phyloP scores from a whole-genome alignment of 2,797 vertebrate genomes.

The Bradypodion pumilum region DNA sequence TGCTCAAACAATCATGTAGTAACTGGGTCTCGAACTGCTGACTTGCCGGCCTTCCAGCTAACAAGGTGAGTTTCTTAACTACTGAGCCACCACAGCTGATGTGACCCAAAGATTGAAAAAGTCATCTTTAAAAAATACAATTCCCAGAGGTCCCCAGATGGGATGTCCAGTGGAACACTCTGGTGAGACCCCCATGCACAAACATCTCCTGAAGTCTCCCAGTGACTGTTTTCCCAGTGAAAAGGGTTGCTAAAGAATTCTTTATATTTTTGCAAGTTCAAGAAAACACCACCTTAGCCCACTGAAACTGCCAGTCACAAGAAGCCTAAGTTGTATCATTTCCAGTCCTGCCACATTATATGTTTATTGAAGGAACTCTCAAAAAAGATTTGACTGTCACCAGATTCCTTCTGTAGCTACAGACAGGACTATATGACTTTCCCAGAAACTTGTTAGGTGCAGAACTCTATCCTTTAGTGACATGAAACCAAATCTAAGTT shows the following conservation, averaged over 20 bases:
- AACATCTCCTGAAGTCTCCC: no score
- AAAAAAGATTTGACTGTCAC: constrained; percentile 18
- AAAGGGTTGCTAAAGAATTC: not conserved
- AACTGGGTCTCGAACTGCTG: no score
- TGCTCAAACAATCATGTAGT: no score
- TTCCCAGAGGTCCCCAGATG: no score
- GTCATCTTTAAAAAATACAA: no score
- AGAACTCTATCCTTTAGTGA: constrained; percentile 24
- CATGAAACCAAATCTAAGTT: constrained; percentile 50
- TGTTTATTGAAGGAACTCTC: constrained; percentile 4
- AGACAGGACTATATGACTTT: constrained; percentile 1
- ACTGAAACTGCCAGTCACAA: constrained; percentile 1
- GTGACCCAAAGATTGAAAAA: no score
- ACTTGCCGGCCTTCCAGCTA: no score
- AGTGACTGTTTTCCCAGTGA: no score
- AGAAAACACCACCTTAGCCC: not conserved
- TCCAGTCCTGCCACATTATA: constrained; percentile 21
- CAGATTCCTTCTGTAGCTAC: not conserved
- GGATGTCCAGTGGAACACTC: no score
- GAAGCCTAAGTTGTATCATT: not conserved
- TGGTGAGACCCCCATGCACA: no score
- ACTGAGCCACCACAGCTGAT: no score
- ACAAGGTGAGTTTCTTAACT: no score
- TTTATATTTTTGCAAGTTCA: not conserved
- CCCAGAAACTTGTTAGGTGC: constrained; percentile 27